phyloP scores from a whole-genome alignment of 2,113 vertebrate species.

The Serilophus lunatus region DNA sequence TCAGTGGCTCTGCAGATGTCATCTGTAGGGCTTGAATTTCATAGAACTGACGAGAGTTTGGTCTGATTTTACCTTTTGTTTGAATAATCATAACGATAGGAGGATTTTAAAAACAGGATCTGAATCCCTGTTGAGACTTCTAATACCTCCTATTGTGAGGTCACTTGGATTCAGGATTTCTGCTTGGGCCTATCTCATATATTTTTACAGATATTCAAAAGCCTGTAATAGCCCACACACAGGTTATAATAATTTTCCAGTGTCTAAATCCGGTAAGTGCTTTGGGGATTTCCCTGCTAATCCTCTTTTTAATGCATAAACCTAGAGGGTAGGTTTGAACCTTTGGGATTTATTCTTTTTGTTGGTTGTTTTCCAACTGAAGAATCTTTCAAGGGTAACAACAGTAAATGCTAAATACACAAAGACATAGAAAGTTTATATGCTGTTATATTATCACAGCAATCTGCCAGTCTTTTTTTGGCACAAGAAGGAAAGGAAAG shows the following conservation, averaged over 20 bases:
- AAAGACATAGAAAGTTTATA: neutral
- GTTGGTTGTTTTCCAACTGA: neutral
- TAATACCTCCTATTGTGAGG: neutral
- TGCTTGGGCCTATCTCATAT: neutral
- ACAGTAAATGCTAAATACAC: neutral
- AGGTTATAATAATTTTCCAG: slow-evolving; percentile 42
- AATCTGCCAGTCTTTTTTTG: neutral
- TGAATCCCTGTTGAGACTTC: neutral
- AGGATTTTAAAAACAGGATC: slow-evolving; percentile 1
- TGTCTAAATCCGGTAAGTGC: slow-evolving; percentile 33
- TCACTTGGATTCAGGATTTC: slow-evolving; percentile 15
- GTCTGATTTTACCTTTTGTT: neutral
- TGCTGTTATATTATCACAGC: neutral
- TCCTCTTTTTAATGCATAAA: slow-evolving; percentile 26
- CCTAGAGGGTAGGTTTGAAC: slow-evolving; percentile 2
- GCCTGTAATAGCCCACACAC: neutral
- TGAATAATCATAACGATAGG: neutral
- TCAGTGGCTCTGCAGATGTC: neutral
- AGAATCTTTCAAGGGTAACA: slow-evolving; percentile 32
- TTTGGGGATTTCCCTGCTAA: slow-evolving; percentile 31
- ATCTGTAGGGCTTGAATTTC: neutral
- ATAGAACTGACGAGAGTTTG: neutral
- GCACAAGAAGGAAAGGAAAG: neutral
- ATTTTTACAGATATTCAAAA: slow-evolving; percentile 25
- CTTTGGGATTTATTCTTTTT: slow-evolving; percentile 28